These are phyloP conservation scores for Druon quercuslanigerum DNA, from an alignment of 1,140 invertebrate genomes.

Conservation along the genomic window DNA sequence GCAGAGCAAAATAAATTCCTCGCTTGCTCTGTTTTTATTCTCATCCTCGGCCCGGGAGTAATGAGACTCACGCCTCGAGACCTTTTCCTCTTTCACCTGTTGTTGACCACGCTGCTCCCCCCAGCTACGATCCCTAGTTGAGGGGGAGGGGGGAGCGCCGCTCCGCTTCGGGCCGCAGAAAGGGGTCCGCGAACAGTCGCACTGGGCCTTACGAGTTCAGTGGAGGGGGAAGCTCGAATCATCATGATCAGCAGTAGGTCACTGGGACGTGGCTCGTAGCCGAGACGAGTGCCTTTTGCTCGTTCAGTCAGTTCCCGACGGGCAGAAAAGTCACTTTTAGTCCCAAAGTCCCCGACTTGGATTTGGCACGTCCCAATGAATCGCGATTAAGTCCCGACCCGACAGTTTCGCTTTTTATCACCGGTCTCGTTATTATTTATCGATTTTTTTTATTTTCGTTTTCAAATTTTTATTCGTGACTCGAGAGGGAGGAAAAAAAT, in stretches of 20 bases:
- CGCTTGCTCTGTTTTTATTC: slow-evolving; percentile 51
- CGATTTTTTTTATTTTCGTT: not conserved
- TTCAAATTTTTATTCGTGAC: not conserved
- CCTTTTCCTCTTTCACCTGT: slow-evolving; percentile 61
- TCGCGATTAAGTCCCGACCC: slow-evolving; percentile 37
- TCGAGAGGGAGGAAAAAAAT: not conserved
- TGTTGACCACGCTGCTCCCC: too few relatives aligned
- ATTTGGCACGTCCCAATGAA: slow-evolving; percentile 44
- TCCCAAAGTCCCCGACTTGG: slow-evolving; percentile 40
- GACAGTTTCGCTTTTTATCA: not conserved
- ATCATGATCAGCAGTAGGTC: slow-evolving; percentile 68
- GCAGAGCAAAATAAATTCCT: slow-evolving; percentile 42
- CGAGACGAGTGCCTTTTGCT: slow-evolving; percentile 66
- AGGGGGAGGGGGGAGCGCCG: not conserved
- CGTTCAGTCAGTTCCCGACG: slow-evolving; percentile 58
- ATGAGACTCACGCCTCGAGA: slow-evolving; percentile 31
- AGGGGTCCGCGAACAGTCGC: slow-evolving; percentile 32
- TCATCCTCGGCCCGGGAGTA: slow-evolving; percentile 37
- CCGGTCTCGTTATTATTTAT: not conserved
- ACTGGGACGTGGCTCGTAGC: slow-evolving; percentile 69
- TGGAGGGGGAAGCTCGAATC: slow-evolving; percentile 42
- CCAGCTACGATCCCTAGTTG: too few relatives aligned
- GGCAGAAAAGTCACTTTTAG: slow-evolving; percentile 53
- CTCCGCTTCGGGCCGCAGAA: slow-evolving; percentile 19
- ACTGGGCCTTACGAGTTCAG: slow-evolving; percentile 34